Conservation (phyloP, 2,888 invertebrate species). For the Eupithecia vulgata region DNA sequence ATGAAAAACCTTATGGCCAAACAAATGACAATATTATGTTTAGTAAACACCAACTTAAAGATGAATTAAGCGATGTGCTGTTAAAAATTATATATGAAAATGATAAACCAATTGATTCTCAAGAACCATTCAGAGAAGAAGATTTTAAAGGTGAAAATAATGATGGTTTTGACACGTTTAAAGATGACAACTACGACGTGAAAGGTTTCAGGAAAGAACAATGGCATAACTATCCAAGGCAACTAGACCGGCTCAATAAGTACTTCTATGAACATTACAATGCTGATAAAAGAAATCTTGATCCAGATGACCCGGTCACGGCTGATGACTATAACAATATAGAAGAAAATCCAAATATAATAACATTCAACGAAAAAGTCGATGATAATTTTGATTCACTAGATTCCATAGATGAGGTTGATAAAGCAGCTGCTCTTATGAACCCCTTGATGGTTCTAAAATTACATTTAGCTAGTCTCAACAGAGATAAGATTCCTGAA, state of each 20-base stretch:
- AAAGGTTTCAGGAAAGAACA: conserved; percentile 73
- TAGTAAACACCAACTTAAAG: conserved; percentile 62
- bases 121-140: conserved; percentile 13
- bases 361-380: conserved; percentile 57
- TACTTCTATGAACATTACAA: conserved; percentile 52
- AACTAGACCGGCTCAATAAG: conserved; percentile 70
- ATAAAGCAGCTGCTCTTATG: conserved; percentile 52
- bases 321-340: conserved; percentile 47
- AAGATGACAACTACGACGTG: conserved; percentile 61
- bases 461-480: conserved; percentile 68
- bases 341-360: conserved; percentile 47
- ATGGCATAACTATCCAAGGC: conserved; percentile 77
- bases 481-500: conserved; percentile 50
- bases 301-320: conserved; percentile 55
- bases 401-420: conserved; percentile 52
- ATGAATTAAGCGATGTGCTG: conserved; percentile 61
- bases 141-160: conserved; percentile 16
- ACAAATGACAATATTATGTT: conserved; percentile 68
- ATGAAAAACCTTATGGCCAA: conserved; percentile 60
- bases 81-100: conserved; percentile 55
- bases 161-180: conserved; percentile 15
- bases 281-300: conserved; percentile 54
- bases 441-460: conserved; percentile 71
- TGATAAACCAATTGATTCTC: conserved; percentile 40
- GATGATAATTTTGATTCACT: conserved; percentile 53